Evolutionary conservation across 2,888 invertebrate genomes (phyloP).

Genomic region (Acanthococcus lagerstroemiae): DNA sequence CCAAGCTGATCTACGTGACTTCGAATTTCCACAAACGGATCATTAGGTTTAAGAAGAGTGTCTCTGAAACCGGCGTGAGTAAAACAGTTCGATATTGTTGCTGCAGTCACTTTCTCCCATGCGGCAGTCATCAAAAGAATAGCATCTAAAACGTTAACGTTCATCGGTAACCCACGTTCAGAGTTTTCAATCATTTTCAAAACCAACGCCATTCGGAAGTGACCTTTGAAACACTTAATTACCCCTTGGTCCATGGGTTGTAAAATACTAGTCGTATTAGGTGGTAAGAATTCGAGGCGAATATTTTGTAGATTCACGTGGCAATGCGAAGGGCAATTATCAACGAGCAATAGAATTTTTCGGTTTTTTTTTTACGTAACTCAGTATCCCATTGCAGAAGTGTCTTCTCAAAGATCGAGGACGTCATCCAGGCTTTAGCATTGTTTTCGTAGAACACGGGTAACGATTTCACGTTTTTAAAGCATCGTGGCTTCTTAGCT

Average conservation of each 20-base stretch:
- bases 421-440: constrained; percentile 34
- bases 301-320: neutral
- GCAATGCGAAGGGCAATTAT: constrained; percentile 2
- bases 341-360: constrained; percentile 1
- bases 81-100: neutral
- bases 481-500: constrained; percentile 39
- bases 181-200: neutral
- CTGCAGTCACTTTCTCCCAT: neutral
- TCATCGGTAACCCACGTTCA: neutral
- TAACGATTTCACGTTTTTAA: constrained; percentile 36
- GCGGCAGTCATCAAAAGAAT: neutral
- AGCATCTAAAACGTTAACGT: neutral
- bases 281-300: neutral
- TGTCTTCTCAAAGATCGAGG: constrained; percentile 12
- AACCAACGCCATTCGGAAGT: neutral
- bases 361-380: neutral
- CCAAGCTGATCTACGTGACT: neutral
- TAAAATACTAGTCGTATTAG: constrained; percentile 3
- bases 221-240: neutral
- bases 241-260: constrained; percentile 2
- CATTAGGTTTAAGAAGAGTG: neutral
- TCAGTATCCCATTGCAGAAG: neutral
- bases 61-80: neutral
- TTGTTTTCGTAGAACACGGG: constrained; percentile 39
- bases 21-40: neutral